These are phyloP conservation scores for Atrichornis clamosus DNA, from an alignment of 2,113 vertebrate species.

Conservation along the genomic window DNA sequence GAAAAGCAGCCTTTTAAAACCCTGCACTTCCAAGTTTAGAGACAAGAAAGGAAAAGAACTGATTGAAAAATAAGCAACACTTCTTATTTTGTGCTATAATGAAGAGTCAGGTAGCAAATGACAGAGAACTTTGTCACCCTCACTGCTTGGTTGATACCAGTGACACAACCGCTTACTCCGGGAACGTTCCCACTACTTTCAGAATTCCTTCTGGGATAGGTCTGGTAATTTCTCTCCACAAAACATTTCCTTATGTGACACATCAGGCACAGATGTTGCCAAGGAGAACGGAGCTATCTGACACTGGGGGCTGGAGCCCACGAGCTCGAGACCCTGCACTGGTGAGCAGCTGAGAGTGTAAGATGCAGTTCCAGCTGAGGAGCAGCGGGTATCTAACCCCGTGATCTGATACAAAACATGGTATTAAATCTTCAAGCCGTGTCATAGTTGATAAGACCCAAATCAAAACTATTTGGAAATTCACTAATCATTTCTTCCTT, in stretches of 20 bases:
- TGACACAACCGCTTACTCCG: accelerated
- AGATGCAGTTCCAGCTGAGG: neutral
- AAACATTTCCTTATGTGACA: neutral
- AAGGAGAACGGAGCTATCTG: neutral
- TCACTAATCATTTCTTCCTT: neutral
- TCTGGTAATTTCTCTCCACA: neutral
- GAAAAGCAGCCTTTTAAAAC: neutral
- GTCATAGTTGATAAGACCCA: neutral
- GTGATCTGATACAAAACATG: neutral
- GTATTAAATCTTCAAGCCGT: neutral
- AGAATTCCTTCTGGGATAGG: neutral
- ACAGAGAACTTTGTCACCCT: neutral
- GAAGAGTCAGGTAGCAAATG: neutral
- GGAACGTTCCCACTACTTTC: neutral
- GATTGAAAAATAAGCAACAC: neutral
- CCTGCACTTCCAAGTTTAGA: neutral
- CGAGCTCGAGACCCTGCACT: neutral
- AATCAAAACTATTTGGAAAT: neutral
- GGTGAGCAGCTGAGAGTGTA: accelerated
- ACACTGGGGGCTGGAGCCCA: neutral
- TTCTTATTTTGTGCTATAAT: neutral
- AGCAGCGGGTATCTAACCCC: neutral
- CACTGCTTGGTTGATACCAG: accelerated
- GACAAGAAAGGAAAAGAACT: neutral
- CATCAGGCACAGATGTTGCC: neutral